Base-by-base conservation (phyloP, 35 echinoderm and acorn worm species). In the Acanthaster planci region DNA sequence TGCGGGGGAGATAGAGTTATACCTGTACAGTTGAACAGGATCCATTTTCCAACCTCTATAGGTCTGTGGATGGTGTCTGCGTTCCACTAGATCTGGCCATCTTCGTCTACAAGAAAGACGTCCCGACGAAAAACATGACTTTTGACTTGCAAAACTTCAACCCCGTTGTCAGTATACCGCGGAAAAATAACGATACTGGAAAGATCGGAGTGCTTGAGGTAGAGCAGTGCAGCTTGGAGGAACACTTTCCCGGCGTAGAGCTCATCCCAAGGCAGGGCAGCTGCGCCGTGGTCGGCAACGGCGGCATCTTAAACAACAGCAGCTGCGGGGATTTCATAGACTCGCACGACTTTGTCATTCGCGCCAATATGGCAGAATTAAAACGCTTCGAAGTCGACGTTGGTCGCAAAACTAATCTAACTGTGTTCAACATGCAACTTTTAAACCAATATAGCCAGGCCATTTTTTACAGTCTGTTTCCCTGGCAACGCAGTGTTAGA, bases 261-360 rank as follows among this genome's bases (percentile, higher is more conserved):
- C 0, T 68, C 22, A 68, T 68, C 32, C 60, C 84, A 77, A 26
- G 38, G 37, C 60, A 86, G 40, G 10, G 5, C 8, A 58, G 38
- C 30, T 87, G 86, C 40, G 86, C 86, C 1, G 72, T 87, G 17
- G 54, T 87, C 36, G 86, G 86, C 39, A 87, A 80, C 40, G 80
- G 86, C 39, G 86, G 86, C 30, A 79, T 87, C 36, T 37, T 87
- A 17, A 37, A 80, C 21, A 80, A 87, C 51, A 87, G 86, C 27
- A 40, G 36, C 14, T 87, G 86, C 39, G 86, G 86, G 38, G 40
- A 80, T 22, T 40, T 53, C 12, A 87, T 87, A 14, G 86, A 87
- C 38, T 80, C 72, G 1, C 86, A 87, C 51, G 76, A 87, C 52
- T 80, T 87, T 80, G 77, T 87, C 31, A 17, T 87, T 23, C 57